phyloP scores from a whole-genome alignment of 2,113 vertebrate genomes.

The Marmota monax region DNA sequence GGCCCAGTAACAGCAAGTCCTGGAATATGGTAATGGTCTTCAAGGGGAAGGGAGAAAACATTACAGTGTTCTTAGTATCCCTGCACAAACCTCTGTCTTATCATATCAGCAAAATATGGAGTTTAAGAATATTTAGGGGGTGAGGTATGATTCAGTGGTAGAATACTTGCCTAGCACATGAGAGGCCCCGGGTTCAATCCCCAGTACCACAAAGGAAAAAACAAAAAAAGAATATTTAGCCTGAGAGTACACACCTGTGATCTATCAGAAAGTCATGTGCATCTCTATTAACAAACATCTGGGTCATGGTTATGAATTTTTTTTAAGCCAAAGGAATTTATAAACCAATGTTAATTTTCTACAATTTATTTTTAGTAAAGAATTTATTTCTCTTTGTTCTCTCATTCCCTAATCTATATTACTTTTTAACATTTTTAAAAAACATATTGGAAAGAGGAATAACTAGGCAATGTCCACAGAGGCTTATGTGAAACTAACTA shows the following conservation, averaged over 20 bases:
- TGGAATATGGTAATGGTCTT: conserved; percentile 86
- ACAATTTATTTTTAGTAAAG: conserved; percentile 24
- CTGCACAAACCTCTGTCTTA: not conserved
- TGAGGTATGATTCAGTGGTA: not conserved
- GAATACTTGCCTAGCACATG: not conserved
- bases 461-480: not conserved
- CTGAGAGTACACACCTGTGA: not conserved
- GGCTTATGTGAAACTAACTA: not conserved
- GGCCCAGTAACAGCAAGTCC: not conserved
- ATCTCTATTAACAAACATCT: not conserved
- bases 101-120: not conserved
- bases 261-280: not conserved
- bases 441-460: conserved; percentile 39
- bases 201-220: not conserved
- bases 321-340: not conserved
- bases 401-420: not conserved
- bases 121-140: conserved; percentile 22
- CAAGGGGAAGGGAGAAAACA: not conserved
- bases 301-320: not conserved
- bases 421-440: conserved; percentile 26
- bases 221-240: not conserved
- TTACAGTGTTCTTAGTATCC: not conserved
- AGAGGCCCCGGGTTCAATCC: not conserved
- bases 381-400: not conserved
- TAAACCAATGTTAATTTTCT: conserved; percentile 21